Evolutionary conservation across 2,113 vertebrate genomes (phyloP), one percentile per base, ranked within the genome.

Genomic region (Podilymbus podiceps): DNA sequence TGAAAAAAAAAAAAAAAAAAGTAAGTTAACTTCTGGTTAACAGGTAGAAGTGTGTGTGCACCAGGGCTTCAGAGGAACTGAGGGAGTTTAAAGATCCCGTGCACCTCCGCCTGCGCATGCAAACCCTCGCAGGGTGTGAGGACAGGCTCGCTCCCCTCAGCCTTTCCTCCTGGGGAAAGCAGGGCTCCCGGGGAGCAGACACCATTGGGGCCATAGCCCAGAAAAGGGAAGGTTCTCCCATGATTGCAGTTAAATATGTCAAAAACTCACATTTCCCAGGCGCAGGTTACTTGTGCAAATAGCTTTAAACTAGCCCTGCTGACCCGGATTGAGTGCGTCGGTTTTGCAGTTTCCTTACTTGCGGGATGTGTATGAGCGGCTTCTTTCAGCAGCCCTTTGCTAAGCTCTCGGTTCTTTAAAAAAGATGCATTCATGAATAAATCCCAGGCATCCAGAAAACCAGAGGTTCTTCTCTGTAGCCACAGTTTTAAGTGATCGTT

Each of bases 401-500:
- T 84, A 44, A 58, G 46, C 72, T 71, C 58, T 25, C 3, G 4
- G 12, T 52, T 82, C 66, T 63, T 64, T 69, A 11, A 75, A 69
- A 72, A 53, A 47, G 10, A 33, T 0, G 0, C 4, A 38, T 68
- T 82, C 12, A 47, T 50, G 0, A 67, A 47, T 63, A 67, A 86
- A 89, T 16, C 12, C 22, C 12, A 9, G 27, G 69, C 30, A 72
- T 25, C 30, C 68, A 64, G 52, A 91, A 93, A 83, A 74, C 2
- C 82, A 77, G 52, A 40, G 27, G 28, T 68, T 88, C 28, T 88
- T 69, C 42, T 30, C 42, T 35, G 19, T 58, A 81, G 60, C 69
- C 74, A 80, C 56, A 78, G n/a, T 31, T 86, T 40, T 40, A 76
- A 90, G n/a, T 59, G 31, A 28, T n/a, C n/a, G 15, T 38, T 88